Base-by-base conservation (phyloP, 2,113 vertebrate species). In the Benitochromis conjunctus region DNA sequence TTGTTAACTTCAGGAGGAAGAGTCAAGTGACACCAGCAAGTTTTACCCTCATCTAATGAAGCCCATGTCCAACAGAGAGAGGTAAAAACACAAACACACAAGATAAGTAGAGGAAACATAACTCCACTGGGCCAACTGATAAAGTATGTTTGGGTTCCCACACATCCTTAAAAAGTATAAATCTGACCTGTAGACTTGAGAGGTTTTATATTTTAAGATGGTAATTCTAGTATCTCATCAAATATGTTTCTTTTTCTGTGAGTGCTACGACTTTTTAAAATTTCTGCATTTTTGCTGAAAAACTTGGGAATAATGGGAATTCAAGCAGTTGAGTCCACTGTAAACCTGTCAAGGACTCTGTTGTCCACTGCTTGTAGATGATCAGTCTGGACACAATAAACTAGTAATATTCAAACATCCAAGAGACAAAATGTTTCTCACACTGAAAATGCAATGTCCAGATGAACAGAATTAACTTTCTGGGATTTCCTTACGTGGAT, bases 1-100 rank as follows among this genome's bases (percentile, higher is more conserved):
- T 69, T 6, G 36, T 86, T 81, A 29, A 87, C 16, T 92, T 66
- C 56, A 97, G 96, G 96, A 97, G 88, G 96, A 96, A 81, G 96
- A 96, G 88, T 96, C 97, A 55, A 98, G 95, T 82, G 98, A 99
- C 94, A 97, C 95, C 62, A 97, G 96, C 89, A 88, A 97, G 97
- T 95, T 96, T 94, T 98, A 96, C 95, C 97, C 7, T 95, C 98
- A 58, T 96, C 98, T 99, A 88, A 99, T 99, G 99, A 99, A 99
- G 93, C 98, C 98, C 51, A 99, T 99, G 98, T 99, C 99, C 55
- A 99, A 99, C 96, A 97, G 99, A 94, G 99, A 99, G 79, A 97
- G 98, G 99, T 99, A 92, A 86, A 76, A 12, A 36, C 60, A 55
- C 11, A 60, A 21, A 29, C 24, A 74, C 14, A 51, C 43, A 74